Conservation (phyloP, 2,797 vertebrate species). For the Kryptopterus vitreolus region DNA sequence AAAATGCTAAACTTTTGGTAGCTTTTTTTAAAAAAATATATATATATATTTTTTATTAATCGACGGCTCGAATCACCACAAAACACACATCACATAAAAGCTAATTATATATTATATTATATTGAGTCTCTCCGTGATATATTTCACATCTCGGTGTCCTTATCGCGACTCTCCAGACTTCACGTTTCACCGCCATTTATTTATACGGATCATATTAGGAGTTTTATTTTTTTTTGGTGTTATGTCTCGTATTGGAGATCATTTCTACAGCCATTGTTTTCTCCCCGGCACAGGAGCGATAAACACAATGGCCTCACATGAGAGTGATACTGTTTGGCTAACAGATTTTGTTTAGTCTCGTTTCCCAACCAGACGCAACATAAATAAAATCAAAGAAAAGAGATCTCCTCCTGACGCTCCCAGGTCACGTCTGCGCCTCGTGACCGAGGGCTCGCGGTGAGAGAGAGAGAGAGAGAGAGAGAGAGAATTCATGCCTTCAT, state of each 20-base stretch:
- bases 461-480: conserved; percentile 37
- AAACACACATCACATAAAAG: neutral
- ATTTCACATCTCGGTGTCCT: neutral
- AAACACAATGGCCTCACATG: conserved; percentile 31
- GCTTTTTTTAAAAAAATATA: neutral
- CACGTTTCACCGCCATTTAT: neutral
- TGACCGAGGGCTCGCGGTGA: neutral
- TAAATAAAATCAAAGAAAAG: conserved; percentile 11
- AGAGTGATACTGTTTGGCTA: conserved; percentile 11
- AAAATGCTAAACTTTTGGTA: neutral
- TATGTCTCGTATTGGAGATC: conserved; percentile 18
- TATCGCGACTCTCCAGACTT: neutral
- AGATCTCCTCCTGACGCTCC: neutral
- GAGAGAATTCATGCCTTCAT: too few species aligned
- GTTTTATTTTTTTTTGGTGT: neutral
- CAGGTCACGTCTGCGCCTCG: neutral
- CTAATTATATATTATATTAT: neutral
- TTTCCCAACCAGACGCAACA: conserved; percentile 18
- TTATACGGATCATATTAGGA: neutral
- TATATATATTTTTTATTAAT: too few species aligned
- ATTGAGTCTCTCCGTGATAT: neutral
- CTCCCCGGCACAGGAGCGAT: neutral
- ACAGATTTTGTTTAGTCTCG: conserved; percentile 8
- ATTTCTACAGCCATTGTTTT: conserved; percentile 27
- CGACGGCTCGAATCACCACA: too few species aligned